Conservation (phyloP, 2,113 vertebrate genomes). For the Riparia riparia region DNA sequence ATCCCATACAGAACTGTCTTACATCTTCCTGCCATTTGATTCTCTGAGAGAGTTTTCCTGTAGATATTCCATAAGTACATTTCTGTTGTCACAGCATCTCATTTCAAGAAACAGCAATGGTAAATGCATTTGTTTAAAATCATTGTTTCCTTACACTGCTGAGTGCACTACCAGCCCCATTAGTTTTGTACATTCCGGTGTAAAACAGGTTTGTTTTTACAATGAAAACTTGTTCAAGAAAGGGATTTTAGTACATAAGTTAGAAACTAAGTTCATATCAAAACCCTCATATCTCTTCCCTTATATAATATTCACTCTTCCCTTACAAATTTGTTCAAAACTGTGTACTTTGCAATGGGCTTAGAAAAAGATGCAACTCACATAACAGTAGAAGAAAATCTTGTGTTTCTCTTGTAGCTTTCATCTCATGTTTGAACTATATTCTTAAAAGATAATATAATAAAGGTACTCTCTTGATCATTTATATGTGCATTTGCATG, state of each 20-base stretch:
- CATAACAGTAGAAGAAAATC: background rate
- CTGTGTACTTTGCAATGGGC: background rate
- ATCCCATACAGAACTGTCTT: background rate
- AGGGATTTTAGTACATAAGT: background rate
- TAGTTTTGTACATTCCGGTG: background rate
- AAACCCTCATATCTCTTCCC: background rate
- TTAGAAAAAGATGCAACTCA: background rate
- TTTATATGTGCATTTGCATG: background rate
- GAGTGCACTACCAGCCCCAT: background rate
- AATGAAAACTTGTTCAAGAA: background rate
- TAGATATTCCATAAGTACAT: background rate
- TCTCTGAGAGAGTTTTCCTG: background rate
- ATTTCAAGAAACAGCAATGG: background rate
- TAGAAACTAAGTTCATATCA: background rate
- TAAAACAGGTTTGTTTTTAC: background rate
- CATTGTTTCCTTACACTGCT: background rate
- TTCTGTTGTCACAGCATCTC: background rate
- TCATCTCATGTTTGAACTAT: background rate
- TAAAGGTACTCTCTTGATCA: background rate
- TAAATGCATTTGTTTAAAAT: background rate
- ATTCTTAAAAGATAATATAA: background rate
- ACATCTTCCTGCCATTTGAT: background rate
- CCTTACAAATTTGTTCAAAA: background rate
- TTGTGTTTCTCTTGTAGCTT: background rate
- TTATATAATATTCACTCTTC: background rate